Conservation (phyloP, 2,888 invertebrate species). For the Cristatella mucedo region DNA sequence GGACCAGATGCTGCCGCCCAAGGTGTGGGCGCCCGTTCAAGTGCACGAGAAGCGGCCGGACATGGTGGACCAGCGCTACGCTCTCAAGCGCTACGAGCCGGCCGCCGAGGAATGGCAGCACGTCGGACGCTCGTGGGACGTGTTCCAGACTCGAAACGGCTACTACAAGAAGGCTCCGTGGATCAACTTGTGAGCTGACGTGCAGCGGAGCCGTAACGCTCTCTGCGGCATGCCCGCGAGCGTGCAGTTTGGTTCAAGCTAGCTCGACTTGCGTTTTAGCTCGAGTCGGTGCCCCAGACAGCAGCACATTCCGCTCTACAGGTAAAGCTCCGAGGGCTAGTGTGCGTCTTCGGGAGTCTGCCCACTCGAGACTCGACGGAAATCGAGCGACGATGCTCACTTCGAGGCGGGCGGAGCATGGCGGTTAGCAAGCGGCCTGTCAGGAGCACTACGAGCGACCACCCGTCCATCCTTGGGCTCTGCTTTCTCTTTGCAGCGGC, state of each 20-base stretch:
- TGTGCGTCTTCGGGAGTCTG: no score
- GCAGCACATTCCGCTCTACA: constrained; percentile 29
- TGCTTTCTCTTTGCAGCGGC: constrained; percentile 27
- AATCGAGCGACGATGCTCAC: no score
- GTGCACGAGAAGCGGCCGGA: constrained; percentile 28
- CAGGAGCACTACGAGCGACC: no score
- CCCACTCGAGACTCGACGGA: no score
- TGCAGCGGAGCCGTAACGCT: neutral
- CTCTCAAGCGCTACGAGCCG: constrained; percentile 25
- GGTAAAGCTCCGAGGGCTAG: constrained; percentile 20
- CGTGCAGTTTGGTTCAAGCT: neutral
- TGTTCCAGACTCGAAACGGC: constrained; percentile 26
- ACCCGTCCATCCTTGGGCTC: no score
- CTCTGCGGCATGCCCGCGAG: neutral
- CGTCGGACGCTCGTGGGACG: constrained; percentile 26
- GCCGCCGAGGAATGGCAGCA: constrained; percentile 31
- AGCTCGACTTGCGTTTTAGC: constrained; percentile 16
- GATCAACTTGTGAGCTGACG: constrained; percentile 9
- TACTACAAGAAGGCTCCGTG: constrained; percentile 19
- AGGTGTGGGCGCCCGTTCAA: constrained; percentile 22
- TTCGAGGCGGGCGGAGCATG: no score
- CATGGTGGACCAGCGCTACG: constrained; percentile 26
- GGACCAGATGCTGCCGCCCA: constrained; percentile 25
- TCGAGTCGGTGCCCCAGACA: constrained; percentile 24
- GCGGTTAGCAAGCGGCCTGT: no score